Evolutionary conservation across 2,888 invertebrate genomes (phyloP), one percentile per base, ranked within the genome.

Genomic region (Fissipunctia ypsillon): DNA sequence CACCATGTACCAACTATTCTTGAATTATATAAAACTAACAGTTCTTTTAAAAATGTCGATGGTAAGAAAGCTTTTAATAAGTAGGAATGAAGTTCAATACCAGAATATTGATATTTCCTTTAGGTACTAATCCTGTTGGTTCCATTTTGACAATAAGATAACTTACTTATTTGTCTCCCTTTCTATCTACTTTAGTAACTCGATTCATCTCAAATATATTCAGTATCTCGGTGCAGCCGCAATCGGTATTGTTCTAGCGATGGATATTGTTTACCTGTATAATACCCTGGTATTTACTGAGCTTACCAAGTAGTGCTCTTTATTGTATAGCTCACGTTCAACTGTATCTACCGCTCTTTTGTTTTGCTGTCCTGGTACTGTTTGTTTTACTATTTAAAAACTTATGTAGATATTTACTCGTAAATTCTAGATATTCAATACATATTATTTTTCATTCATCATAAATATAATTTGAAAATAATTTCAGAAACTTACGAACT

Each of bases 181-280:
- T 59, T 59, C 14, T 14, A 19, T 54, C n/a, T 22, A 19, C 25
- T 35, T 1, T 48, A 25, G 41, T 76, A 60, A 25, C 19, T 41
- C 16, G 31, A 60, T 78, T 31, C 45, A 41, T 16, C 22, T 25
- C n/a, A 25, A 41, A 41, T 45, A 10, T 54, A 72, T 52, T 52
- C 52, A 48, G 19, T 31, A 61, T 61, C 60, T 41, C 41, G 10
- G 14, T 28, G n/a, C 43, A 71, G 22, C 12, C 28, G 41, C 60
- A 61, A 76, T 76, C 75, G 50, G 52, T 73, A 59, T 66, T 69
- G 63, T 67, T 69, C 50, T 54, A 63, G 64, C 25, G 31, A 66
- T 7, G 12, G 41, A 61, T 64, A 54, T 69, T 68, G 64, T 69
- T 79, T 69, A 50, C 52, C 45, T 38, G 38, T 52, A 43, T 59